phyloP scores from a whole-genome alignment of 2,888 invertebrate genomes.

The Oegoconia quadripuncta region DNA sequence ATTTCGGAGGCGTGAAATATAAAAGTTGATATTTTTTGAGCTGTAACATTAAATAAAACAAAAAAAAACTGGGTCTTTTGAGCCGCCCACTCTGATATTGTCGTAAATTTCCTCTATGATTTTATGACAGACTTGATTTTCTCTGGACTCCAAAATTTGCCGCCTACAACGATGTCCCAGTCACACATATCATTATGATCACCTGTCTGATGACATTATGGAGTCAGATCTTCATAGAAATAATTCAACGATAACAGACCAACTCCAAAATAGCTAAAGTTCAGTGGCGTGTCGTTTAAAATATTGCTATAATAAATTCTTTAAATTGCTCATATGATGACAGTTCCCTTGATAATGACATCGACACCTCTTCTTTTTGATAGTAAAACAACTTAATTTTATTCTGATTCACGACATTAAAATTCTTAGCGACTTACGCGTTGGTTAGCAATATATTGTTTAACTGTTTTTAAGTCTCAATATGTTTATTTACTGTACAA shows the following conservation, averaged over 20 bases:
- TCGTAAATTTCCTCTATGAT: background rate
- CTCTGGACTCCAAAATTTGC: background rate
- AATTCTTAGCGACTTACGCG: slow-evolving; percentile 18
- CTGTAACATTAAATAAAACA: no score
- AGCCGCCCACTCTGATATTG: background rate
- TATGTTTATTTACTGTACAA: no score
- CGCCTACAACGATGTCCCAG: background rate
- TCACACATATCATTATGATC: background rate
- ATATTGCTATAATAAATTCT: slow-evolving; percentile 30
- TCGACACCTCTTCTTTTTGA: slow-evolving; percentile 24
- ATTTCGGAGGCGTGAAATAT: slow-evolving; percentile 3
- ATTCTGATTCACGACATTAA: slow-evolving; percentile 19
- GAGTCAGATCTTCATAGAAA: background rate
- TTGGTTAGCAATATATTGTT: no score
- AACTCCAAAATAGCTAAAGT: slow-evolving; percentile 7
- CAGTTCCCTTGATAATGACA: slow-evolving; percentile 27
- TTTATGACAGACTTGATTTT: background rate
- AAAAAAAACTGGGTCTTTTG: no score
- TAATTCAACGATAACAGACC: background rate
- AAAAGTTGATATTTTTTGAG: background rate
- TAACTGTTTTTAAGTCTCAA: no score
- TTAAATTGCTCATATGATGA: slow-evolving; percentile 25
- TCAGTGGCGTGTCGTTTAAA: slow-evolving; percentile 19
- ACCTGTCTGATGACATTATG: background rate
- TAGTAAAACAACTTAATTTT: slow-evolving; percentile 21